Conservation (phyloP, 2,888 invertebrate species). For the Lasioglossum zephyrum region DNA sequence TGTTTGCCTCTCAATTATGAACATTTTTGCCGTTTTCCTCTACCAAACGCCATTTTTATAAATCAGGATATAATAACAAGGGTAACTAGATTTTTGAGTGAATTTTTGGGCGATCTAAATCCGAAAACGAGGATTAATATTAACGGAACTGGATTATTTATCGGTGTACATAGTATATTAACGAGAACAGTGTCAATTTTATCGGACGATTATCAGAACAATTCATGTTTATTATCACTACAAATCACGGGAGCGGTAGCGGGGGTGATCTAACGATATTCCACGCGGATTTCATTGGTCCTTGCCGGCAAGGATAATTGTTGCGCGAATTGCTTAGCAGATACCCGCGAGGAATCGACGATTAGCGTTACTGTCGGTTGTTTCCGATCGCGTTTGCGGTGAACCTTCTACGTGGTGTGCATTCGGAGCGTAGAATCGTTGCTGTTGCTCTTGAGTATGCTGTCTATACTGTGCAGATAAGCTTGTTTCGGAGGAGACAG, state of each 20-base stretch:
- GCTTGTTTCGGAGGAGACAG: constrained; percentile 22
- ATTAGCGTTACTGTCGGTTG: constrained; percentile 35
- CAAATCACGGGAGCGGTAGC: not conserved
- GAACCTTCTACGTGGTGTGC: constrained; percentile 36
- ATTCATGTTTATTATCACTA: not conserved
- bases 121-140: not conserved
- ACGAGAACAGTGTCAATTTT: constrained; percentile 2
- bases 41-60: not conserved
- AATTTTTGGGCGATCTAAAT: not conserved
- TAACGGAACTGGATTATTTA: not conserved
- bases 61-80: not conserved
- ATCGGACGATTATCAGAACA: constrained; percentile 1
- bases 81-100: not conserved
- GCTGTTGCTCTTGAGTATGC: constrained; percentile 35
- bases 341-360: constrained; percentile 36
- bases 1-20: no score
- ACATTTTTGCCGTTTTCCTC: not conserved
- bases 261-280: constrained; percentile 19
- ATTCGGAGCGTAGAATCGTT: constrained; percentile 13
- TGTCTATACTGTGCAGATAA: constrained; percentile 19
- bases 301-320: constrained; percentile 66
- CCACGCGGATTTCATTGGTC: constrained; percentile 42
- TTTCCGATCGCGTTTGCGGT: constrained; percentile 54
- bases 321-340: constrained; percentile 57
- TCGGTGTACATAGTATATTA: not conserved